phyloP scores from a whole-genome alignment of 1,140 invertebrate species.

The Macrobrachium rosenbergii region DNA sequence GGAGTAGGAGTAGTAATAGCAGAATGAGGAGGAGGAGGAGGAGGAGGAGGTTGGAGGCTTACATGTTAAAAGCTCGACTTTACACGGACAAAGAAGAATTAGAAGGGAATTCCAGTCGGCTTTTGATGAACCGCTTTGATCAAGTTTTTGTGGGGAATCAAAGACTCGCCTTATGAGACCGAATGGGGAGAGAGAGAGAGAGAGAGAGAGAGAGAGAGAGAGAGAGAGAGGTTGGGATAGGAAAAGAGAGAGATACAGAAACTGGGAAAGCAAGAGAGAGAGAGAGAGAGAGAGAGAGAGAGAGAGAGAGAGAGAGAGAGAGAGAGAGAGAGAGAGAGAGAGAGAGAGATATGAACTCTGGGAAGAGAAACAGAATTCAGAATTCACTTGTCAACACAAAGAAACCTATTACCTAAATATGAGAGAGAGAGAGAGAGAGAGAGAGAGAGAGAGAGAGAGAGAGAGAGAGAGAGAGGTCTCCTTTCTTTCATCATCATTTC shows the following conservation, averaged over 20 bases:
- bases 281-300: slow-evolving; percentile 15
- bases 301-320: slow-evolving; percentile 19
- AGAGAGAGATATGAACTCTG: neutral
- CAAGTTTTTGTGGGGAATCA: too few species aligned
- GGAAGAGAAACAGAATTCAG: neutral
- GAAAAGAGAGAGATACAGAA: neutral
- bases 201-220: slow-evolving; percentile 34
- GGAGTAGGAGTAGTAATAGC: neutral
- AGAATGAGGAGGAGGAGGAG: neutral
- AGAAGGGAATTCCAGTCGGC: neutral
- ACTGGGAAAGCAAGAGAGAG: slow-evolving; percentile 10
- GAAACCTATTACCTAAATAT: too few species aligned
- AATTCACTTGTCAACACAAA: neutral
- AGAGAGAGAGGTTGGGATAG: neutral
- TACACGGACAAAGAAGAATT: slow-evolving; percentile 5
- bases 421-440: neutral
- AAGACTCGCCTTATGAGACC: neutral
- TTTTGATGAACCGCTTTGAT: too few species aligned
- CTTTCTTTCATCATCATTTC: too few species aligned
- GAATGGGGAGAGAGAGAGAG: slow-evolving; percentile 28
- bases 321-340: slow-evolving; percentile 24
- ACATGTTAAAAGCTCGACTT: slow-evolving; percentile 1
- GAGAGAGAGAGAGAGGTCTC: too few species aligned
- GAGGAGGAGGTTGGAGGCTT: neutral
- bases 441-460: neutral